These are phyloP conservation scores for Gorsachius magnificus DNA, from an alignment of 2,797 vertebrate genomes.

Conservation along the genomic window DNA sequence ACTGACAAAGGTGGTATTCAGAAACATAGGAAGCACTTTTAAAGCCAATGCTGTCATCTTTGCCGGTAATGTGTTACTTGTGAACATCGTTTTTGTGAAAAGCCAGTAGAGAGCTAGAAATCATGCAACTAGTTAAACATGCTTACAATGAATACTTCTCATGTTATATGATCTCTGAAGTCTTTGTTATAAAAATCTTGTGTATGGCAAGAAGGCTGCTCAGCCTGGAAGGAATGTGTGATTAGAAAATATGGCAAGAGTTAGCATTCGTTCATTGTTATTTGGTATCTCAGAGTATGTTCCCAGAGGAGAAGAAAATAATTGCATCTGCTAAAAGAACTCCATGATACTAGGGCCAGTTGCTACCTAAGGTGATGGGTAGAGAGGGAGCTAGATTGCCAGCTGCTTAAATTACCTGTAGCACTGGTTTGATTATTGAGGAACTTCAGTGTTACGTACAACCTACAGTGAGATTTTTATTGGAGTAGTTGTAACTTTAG, in stretches of 20 bases:
- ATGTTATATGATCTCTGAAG: neutral
- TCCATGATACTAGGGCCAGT: neutral
- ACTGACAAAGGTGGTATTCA: neutral
- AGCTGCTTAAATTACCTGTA: neutral
- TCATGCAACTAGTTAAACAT: neutral
- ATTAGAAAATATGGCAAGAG: neutral
- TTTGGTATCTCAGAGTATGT: neutral
- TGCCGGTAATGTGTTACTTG: neutral
- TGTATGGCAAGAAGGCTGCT: neutral
- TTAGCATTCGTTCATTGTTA: neutral
- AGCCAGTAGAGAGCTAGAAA: neutral
- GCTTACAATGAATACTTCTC: neutral
- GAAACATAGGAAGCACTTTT: neutral
- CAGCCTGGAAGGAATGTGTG: neutral
- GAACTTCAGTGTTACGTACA: neutral
- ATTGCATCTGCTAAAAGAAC: neutral
- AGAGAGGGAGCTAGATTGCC: neutral
- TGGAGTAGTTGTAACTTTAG: neutral
- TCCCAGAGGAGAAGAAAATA: neutral
- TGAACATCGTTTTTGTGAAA: neutral
- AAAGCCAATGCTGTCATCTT: neutral
- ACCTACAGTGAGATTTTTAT: neutral
- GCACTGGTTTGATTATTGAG: neutral
- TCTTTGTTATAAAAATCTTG: neutral
- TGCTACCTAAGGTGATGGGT: neutral